Conservation (phyloP, 2,888 invertebrate genomes). For the Drosophila maculinotata region DNA sequence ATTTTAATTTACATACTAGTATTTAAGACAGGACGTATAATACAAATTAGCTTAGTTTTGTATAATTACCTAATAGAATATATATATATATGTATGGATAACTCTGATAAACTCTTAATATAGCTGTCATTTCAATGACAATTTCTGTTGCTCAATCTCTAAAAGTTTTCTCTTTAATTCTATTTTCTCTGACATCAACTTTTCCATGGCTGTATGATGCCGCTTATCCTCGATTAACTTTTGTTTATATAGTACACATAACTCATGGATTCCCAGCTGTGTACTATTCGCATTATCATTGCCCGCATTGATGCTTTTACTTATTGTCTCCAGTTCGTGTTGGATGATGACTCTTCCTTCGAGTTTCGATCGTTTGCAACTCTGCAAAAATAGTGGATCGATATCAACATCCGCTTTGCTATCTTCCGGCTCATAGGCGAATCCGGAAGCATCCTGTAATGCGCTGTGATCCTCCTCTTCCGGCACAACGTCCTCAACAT, state of each 20-base stretch:
- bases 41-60: slow-evolving; percentile 19
- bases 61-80: slow-evolving; percentile 26
- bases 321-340: slow-evolving; percentile 52
- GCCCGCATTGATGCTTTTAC: slow-evolving; percentile 30
- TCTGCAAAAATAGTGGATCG: slow-evolving; percentile 62
- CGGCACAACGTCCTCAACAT: slow-evolving; percentile 69
- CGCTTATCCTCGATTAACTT: slow-evolving; percentile 63
- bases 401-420: slow-evolving; percentile 46
- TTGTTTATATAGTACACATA: slow-evolving; percentile 62
- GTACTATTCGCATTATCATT: slow-evolving; percentile 43
- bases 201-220: slow-evolving; percentile 60
- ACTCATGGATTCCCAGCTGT: slow-evolving; percentile 48
- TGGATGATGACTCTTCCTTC: slow-evolving; percentile 21
- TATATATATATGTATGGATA: slow-evolving; percentile 6
- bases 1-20: slow-evolving; percentile 10
- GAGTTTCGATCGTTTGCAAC: slow-evolving; percentile 30
- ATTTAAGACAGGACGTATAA: slow-evolving; percentile 10
- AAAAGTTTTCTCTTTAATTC: slow-evolving; percentile 61
- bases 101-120: neutral
- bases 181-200: slow-evolving; percentile 62
- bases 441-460: slow-evolving; percentile 53
- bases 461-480: slow-evolving; percentile 59
- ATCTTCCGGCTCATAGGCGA: slow-evolving; percentile 60
- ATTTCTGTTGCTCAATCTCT: slow-evolving; percentile 65
- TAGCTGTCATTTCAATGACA: slow-evolving; percentile 55